Conservation (phyloP, 2,113 vertebrate genomes). For the Xiphophorus hellerii region DNA sequence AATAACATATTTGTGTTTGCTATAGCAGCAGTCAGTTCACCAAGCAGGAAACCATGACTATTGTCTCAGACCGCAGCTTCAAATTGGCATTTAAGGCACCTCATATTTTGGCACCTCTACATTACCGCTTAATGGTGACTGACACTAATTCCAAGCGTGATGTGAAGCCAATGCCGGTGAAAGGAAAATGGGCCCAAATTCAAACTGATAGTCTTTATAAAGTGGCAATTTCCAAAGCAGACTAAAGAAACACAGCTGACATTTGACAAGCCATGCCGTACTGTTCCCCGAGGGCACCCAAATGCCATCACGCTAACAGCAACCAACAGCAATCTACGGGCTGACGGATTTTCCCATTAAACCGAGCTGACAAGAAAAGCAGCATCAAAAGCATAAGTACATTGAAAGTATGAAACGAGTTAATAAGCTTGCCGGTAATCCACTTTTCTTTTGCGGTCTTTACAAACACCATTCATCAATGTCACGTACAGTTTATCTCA, state of each 20-base stretch:
- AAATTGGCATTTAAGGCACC: background rate
- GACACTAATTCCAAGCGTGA: background rate
- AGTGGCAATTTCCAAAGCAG: conserved; percentile 13
- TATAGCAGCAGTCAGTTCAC: background rate
- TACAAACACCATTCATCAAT: conserved; percentile 61
- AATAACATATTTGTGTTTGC: background rate
- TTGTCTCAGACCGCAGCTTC: background rate
- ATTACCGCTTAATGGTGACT: conserved; percentile 5
- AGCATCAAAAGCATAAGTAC: conserved; percentile 15
- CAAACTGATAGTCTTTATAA: conserved; percentile 25
- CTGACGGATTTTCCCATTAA: conserved; percentile 43
- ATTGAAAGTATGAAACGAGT: conserved; percentile 35
- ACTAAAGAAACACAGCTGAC: conserved; percentile 28
- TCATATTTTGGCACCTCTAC: conserved; percentile 5
- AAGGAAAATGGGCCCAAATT: conserved; percentile 9
- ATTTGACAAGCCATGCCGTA: conserved; percentile 42
- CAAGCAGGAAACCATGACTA: background rate
- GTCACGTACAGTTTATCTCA: conserved; percentile 45
- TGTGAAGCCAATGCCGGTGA: conserved; percentile 10
- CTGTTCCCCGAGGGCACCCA: conserved; percentile 29
- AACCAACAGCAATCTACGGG: conserved; percentile 17
- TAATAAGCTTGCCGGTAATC: conserved; percentile 54
- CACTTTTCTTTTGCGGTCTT: conserved; percentile 22
- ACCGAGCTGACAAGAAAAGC: conserved; percentile 34
- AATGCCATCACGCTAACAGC: conserved; percentile 10